A percentile compares a stretch with the other conserved stretches of the same genome.
Evolutionary conservation across 2,113 vertebrate genomes (phyloP).

Genomic region (Pterocles gutturalis): DNA sequence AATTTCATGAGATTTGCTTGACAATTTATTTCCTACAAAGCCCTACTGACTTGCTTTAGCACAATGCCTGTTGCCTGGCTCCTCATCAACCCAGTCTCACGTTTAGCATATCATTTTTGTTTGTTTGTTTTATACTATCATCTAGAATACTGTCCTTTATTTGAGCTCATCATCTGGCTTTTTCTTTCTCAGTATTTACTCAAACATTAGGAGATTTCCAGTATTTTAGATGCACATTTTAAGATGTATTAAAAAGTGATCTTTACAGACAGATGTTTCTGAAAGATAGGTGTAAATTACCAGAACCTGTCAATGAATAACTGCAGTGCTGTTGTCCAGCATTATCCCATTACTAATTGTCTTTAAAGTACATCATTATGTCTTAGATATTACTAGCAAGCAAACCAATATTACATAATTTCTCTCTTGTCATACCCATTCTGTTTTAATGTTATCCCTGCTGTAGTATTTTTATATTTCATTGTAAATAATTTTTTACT

Average conservation of each 20-base stretch:
- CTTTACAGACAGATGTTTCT: background rate
- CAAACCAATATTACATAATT: background rate
- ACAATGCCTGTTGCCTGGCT: background rate
- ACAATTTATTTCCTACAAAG: background rate
- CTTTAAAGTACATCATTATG: background rate
- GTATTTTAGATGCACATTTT: background rate
- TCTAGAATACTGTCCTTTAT: background rate
- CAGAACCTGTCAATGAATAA: background rate
- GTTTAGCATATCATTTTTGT: background rate
- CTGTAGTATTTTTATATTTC: background rate
- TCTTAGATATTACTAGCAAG: background rate
- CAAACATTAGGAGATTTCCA: background rate
- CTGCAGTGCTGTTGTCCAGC: background rate
- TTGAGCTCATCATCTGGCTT: background rate
- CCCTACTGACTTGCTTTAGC: background rate
- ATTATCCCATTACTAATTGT: background rate
- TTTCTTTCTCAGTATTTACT: background rate
- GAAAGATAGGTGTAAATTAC: background rate
- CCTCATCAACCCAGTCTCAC: background rate
- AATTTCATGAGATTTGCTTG: background rate
- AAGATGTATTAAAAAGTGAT: background rate
- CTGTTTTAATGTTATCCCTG: background rate
- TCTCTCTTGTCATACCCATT: background rate
- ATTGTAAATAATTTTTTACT: background rate
- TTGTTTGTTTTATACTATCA: background rate